Percentiles rank a stretch among this genome's conserved stretches.
phyloP scores from a whole-genome alignment of 2,888 invertebrate species.

The Serrognathus titanus region DNA sequence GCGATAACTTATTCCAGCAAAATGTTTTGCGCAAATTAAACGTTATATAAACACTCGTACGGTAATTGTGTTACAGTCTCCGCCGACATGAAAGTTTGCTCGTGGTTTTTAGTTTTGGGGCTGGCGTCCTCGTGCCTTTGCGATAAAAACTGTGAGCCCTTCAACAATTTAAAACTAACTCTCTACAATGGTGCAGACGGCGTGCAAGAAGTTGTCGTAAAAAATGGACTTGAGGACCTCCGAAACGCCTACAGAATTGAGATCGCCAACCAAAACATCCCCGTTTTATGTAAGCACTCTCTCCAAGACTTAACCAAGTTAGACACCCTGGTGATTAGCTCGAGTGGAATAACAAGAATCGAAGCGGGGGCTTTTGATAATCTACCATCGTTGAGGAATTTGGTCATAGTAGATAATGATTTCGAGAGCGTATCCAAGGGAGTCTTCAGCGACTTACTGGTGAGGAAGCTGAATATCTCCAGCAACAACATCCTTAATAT shows the following conservation, averaged over 20 bases:
- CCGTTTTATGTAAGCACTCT: constrained; percentile 16
- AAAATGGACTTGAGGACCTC: constrained; percentile 13
- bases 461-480: constrained; percentile 37
- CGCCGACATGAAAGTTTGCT: no score
- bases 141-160: not conserved
- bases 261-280: constrained; percentile 19
- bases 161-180: not conserved
- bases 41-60: no score
- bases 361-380: constrained; percentile 36
- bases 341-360: constrained; percentile 30
- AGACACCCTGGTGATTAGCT: constrained; percentile 25
- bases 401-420: constrained; percentile 34
- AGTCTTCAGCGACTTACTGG: constrained; percentile 34
- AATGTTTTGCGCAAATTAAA: no score
- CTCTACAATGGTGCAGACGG: not conserved
- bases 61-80: no score
- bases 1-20: no score
- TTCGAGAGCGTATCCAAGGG: constrained; percentile 30
- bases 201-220: not conserved
- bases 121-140: no score
- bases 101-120: no score
- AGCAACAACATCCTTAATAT: constrained; percentile 33
- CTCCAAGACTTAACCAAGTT: constrained; percentile 16
- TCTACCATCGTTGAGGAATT: constrained; percentile 30
- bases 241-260: constrained; percentile 20